Percentiles rank a stretch among this genome's conserved stretches.
Evolutionary conservation across 2,113 vertebrate species (phyloP).

Genomic region (Reinhardtius hippoglossoides): DNA sequence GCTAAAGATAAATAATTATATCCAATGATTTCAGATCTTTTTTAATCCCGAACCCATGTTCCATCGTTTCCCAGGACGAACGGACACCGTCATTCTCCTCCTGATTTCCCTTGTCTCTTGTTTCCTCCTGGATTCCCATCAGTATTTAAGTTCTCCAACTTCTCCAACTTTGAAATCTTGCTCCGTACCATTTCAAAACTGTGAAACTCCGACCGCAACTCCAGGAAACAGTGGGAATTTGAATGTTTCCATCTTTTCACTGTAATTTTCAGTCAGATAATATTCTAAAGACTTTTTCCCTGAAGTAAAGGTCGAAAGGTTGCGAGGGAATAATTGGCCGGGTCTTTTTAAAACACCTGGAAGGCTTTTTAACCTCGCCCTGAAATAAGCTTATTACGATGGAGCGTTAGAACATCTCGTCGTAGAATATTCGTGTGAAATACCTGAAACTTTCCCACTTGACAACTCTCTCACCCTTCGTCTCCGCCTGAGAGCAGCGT

Average conservation of each 20-base stretch:
- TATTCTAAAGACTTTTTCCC: neutral
- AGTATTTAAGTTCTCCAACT: no score
- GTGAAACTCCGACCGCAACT: no score
- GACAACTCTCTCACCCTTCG: neutral
- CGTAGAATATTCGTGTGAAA: conserved; percentile 28
- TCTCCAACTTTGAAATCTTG: no score
- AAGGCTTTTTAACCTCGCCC: conserved; percentile 1
- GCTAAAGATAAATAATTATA: no score
- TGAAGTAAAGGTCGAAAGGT: conserved; percentile 18
- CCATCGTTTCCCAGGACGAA: no score
- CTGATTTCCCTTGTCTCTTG: no score
- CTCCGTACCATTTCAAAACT: no score
- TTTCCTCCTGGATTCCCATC: no score
- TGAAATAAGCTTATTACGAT: conserved; percentile 24
- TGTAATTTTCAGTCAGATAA: neutral
- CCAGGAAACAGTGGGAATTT: no score
- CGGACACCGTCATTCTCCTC: no score
- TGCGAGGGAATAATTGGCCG: conserved; percentile 36
- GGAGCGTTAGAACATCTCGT: neutral
- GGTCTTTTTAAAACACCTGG: conserved; percentile 9
- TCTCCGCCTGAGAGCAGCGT: conserved; percentile 16
- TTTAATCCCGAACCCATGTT: no score
- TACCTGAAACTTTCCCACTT: conserved; percentile 28
- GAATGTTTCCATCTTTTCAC: neutral
- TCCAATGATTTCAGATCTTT: no score